These are phyloP conservation scores for Crambe crambe DNA, from an alignment of 37 sponge, comb jelly and placozoan species.

Conservation along the genomic window DNA sequence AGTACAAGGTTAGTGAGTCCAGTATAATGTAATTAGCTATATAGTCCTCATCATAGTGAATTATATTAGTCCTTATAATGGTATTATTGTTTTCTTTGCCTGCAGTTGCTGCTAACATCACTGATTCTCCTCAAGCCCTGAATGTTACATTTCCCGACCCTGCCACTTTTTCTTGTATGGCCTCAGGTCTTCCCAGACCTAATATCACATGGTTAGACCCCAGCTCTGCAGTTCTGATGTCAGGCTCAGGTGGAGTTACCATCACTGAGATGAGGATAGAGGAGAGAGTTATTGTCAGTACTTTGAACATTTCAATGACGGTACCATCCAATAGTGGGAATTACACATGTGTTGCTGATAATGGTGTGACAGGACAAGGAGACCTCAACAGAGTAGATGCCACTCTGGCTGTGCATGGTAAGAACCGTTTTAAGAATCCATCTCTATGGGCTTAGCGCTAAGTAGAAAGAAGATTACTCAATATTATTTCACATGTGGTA, in stretches of 20 bases:
- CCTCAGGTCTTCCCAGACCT: background rate
- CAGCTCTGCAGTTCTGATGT: background rate
- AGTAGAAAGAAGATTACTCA: too few species aligned
- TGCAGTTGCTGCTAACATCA: slow-evolving; percentile 22
- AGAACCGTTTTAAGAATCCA: too few species aligned
- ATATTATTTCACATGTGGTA: too few species aligned
- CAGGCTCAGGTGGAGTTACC: background rate
- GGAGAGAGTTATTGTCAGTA: slow-evolving; percentile 31
- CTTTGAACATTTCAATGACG: slow-evolving; percentile 11
- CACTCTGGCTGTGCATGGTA: background rate
- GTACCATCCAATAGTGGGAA: slow-evolving; percentile 31
- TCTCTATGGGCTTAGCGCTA: too few species aligned
- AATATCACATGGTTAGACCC: background rate
- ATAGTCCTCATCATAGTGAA: background rate
- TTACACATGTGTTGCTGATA: slow-evolving; percentile 61
- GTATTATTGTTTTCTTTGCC: background rate
- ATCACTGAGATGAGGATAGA: background rate
- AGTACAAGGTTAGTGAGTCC: background rate
- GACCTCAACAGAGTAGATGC: background rate
- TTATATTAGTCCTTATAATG: too few species aligned
- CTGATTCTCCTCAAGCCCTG: background rate
- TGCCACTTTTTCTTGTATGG: background rate
- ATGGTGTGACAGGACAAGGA: slow-evolving; percentile 20
- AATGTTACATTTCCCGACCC: background rate
- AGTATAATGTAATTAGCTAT: too few species aligned